Base-by-base conservation (phyloP, 1,140 invertebrate genomes). In the Aethina tumida region DNA sequence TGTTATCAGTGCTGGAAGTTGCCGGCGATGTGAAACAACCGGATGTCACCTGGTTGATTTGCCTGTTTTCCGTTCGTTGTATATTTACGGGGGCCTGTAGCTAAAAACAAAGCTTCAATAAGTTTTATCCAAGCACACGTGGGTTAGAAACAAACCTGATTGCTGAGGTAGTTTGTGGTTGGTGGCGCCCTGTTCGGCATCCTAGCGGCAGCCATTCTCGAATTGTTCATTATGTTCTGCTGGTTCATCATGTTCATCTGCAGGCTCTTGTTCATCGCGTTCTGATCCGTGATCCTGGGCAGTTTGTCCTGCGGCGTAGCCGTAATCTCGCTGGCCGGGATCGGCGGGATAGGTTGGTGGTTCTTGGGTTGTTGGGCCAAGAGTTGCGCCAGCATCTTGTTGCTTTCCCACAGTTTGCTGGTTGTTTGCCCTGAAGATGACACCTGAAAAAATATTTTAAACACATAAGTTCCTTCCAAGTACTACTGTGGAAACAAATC, bases 341-440 rank as follows among this genome's bases (percentile, higher is more conserved):
- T 69, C 33, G 71, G 71, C 45, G 77, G 74, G 36, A 81, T 75
- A 2, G 70, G 69, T 24, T 81, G 75, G 30, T 78, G 75, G 21
- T 75, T 73, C n/a, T 79, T 73, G 32, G 82, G 77, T 49, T 83
- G 76, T 56, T 82, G 81, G 7, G 84, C 82, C 50, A 94, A 62
- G 36, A 94, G 61, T 27, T 79, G 78, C 7, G 87, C 86, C 42
- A 93, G 67, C 75, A 93, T 86, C 50, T 83, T 80, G 63, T 95
- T 95, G 52, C 79, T 82, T 58, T 85, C 75, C 60, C 80, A 83
- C 3, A 87, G 65, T 40, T 77, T 75, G 48, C 79, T 83, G 46
- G 50, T 42, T 35, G 49, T 37, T 19, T 39, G 29, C 19, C 56
- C 57, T 18, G 65, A 61, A 3, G 70, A 71, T 1, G 68, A 65